Evolutionary conservation across 1,140 invertebrate genomes (phyloP).

Genomic region (Hirudo medicinalis): DNA sequence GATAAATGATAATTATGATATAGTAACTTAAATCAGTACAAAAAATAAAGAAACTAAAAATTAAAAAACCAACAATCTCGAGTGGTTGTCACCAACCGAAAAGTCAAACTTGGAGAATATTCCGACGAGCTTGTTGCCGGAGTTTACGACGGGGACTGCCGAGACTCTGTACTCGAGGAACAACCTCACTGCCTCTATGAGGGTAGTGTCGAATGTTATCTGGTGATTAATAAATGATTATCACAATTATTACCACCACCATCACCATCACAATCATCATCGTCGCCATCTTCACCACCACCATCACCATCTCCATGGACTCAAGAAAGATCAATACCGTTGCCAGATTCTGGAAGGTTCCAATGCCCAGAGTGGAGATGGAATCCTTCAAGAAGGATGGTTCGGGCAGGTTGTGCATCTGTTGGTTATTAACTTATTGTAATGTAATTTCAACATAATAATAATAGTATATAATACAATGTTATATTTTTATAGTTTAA

Average conservation of each 20-base stretch:
- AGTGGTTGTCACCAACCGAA: slow-evolving; percentile 62
- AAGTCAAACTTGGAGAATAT: slow-evolving; percentile 99
- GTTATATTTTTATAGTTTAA: too few species aligned
- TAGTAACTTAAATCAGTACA: too few species aligned
- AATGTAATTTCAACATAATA: background rate
- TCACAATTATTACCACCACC: background rate
- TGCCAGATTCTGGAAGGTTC: slow-evolving; percentile 85
- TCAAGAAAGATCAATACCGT: slow-evolving; percentile 44
- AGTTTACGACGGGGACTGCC: slow-evolving; percentile 79
- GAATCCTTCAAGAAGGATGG: slow-evolving; percentile 79
- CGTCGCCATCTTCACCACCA: background rate
- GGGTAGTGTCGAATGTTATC: slow-evolving; percentile 75
- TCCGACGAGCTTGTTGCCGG: slow-evolving; percentile 76
- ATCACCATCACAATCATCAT: background rate
- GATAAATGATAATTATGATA: too few species aligned
- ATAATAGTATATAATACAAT: background rate
- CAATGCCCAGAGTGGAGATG: slow-evolving; percentile 74
- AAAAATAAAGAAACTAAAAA: background rate
- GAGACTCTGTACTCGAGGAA: slow-evolving; percentile 90
- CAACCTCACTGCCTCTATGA: slow-evolving; percentile 86
- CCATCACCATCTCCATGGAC: background rate
- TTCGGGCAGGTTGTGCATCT: slow-evolving; percentile 89
- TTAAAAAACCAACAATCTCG: background rate
- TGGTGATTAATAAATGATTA: slow-evolving; percentile 20
- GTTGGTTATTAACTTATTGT: slow-evolving; percentile 22